These are phyloP conservation scores for Encarsia formosa DNA, from an alignment of 2,888 invertebrate genomes.

Conservation along the genomic window DNA sequence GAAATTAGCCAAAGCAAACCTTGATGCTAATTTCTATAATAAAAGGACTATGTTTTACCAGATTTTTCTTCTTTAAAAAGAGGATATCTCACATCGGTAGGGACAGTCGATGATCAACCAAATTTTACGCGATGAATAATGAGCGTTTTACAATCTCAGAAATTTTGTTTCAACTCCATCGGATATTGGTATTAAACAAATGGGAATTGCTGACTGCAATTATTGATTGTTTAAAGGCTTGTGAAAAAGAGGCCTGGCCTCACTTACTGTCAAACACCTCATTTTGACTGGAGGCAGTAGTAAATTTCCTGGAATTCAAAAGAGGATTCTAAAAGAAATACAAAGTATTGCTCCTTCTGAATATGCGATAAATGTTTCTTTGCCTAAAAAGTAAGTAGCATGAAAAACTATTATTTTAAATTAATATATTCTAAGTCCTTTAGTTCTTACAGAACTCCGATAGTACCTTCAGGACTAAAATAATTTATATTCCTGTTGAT, in stretches of 20 bases:
- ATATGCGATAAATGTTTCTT: constrained; percentile 69
- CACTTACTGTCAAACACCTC: constrained; percentile 78
- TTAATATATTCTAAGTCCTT: too few relatives aligned
- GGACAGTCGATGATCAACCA: constrained; percentile 61
- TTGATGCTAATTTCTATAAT: constrained; percentile 67
- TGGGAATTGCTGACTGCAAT: constrained; percentile 92
- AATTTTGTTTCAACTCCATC: constrained; percentile 89
- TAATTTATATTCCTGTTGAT: too few relatives aligned
- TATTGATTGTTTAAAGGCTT: constrained; percentile 68
- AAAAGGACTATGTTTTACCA: constrained; percentile 90
- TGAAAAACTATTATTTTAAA: too few relatives aligned
- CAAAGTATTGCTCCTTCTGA: constrained; percentile 74
- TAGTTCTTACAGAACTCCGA: too few relatives aligned
- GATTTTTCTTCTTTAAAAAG: constrained; percentile 88
- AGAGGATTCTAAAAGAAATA: constrained; percentile 74
- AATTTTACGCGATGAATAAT: constrained; percentile 81
- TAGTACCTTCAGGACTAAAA: too few relatives aligned
- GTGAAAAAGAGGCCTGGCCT: constrained; percentile 71
- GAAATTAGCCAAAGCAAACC: constrained; percentile 60
- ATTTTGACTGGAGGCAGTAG: constrained; percentile 78
- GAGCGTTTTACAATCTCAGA: constrained; percentile 95
- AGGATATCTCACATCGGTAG: constrained; percentile 63
- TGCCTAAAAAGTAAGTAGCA: constrained; percentile 65
- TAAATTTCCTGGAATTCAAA: constrained; percentile 78
- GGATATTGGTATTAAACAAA: constrained; percentile 85